Base-by-base conservation (phyloP, 2,888 invertebrate species). In the Blastobasis lacticolella region DNA sequence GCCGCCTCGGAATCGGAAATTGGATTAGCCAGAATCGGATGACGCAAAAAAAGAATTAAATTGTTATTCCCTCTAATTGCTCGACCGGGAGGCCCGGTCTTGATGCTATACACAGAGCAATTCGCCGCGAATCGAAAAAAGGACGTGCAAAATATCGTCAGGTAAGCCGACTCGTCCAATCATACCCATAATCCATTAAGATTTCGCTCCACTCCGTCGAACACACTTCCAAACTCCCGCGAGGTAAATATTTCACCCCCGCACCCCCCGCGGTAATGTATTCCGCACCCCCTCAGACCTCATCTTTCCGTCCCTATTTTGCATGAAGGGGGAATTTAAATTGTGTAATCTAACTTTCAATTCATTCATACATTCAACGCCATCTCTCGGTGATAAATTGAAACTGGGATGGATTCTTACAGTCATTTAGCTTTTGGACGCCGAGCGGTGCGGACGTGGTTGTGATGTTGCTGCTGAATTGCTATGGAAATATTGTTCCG, bases 311-410 rank as follows among this genome's bases (percentile, higher is more conserved):
- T 73, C 81, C 86, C 87, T 87, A 82, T 86, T 88, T 88, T 87
- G 86, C 88, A 88, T 88, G 81, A 84, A 82, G 85, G 85, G 85
- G 80, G 85, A 87, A 86, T 87, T 88, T 88, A 88, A 88, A 88
- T 88, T 86, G 85, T 86, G 84, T 88, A 87, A 88, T 88, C 86
- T 86, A 88, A 88, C 88, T 88, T 88, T 88, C 85, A 88, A 88
- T 87, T 88, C 88, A 88, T 87, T 88, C 87, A 88, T 88, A 86
- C 88, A 86, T 82, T 83, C 84, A 80, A 64, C 84, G 86, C 85
- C 87, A 88, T 86, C 88, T 88, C 79, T 78, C 63, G 79, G 80
- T 81, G 81, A 85, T 87, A 85, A 86, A 87, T 87, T 88, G 84
- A 85, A 88, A 87, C 81, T 80, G 71, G 69, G 73, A 78, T 79